These are phyloP conservation scores for Hepsetus odoe DNA, from an alignment of 2,113 vertebrate genomes.

Conservation along the genomic window DNA sequence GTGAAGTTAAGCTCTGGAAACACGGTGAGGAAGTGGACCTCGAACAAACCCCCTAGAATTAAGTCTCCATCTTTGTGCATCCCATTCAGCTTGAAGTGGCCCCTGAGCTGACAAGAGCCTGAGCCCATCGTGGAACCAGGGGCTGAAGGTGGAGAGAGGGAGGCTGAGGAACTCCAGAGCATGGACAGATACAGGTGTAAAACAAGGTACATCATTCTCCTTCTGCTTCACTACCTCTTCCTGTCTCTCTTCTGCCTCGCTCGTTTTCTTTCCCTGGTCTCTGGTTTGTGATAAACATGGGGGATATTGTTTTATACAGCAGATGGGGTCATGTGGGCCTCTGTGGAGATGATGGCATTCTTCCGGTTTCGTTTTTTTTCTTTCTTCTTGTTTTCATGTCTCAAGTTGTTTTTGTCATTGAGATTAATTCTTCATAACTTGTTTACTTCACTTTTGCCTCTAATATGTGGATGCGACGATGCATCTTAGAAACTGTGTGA, in stretches of 20 bases:
- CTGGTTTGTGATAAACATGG: neutral
- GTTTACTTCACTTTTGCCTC: neutral
- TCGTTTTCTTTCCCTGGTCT: no score
- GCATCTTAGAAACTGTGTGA: no score
- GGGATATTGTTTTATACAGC: slow-evolving; percentile 36
- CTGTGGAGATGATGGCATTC: slow-evolving; percentile 13
- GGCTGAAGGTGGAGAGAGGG: neutral
- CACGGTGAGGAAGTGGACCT: slow-evolving; percentile 57
- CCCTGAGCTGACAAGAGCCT: slow-evolving; percentile 48
- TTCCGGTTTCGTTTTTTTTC: neutral
- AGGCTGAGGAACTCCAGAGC: slow-evolving; percentile 1
- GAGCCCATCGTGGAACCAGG: neutral
- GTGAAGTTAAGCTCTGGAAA: slow-evolving; percentile 60
- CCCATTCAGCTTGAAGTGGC: slow-evolving; percentile 48
- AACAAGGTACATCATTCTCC: neutral
- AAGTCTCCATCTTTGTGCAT: slow-evolving; percentile 59
- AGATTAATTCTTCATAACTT: neutral
- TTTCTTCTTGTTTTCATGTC: neutral
- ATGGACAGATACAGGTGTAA: slow-evolving; percentile 20
- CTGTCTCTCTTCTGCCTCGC: slow-evolving; percentile 4
- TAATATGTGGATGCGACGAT: no score
- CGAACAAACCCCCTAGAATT: slow-evolving; percentile 66
- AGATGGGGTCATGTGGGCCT: slow-evolving; percentile 26
- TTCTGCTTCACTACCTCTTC: neutral
- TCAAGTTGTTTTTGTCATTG: neutral